Evolutionary conservation across 2,888 invertebrate species (phyloP), one percentile per base, ranked within the genome.

Genomic region (Xylophagus ater): DNA sequence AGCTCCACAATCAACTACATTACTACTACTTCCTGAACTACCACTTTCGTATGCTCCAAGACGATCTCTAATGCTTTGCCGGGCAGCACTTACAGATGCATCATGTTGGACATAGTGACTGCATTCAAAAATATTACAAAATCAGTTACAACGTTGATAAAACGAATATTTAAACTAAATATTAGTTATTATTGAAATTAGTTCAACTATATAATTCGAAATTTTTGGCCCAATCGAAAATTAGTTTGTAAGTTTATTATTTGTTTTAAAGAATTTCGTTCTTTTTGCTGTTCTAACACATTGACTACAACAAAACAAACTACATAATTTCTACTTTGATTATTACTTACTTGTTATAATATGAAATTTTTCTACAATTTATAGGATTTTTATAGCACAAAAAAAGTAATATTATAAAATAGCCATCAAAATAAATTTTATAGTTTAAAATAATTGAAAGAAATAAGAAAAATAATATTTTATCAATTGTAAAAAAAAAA

Each of bases 41-140:
- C 42, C 45, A 34, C 34, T 38, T 7, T 42, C 44, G 18, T 26
- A 20, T 8, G 36, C 37, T 13, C 50, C 53, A 4, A 51, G 37
- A 26, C 46, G 49, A 8, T 49, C 48, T 2, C 47, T 41, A 9
- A 55, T 46, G 5, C 51, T 54, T 26, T 51, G 51, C 25, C 57
- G 56, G 3, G 63, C 65, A 41, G 56, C 51, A n/a, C 56, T 56
- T 12, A 65, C 49, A 5, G 62, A 56, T 46, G 59, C 55, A 20
- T 55, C 50, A 43, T 65, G 63, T 46, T 57, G 55, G 15, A 34
- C 34, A 37, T 55, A 58, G 37, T 65, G 65, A 42, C 65, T 65
- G 19, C 21, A 39, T 29, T 4, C 12, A 36, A 21, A 21, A 20
- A 17, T 14, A 32, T 14, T 14, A 21, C 14, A 12, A 18, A 21